A percentile compares a stretch with the other conserved stretches of the same genome.
Conservation (phyloP, 1,140 invertebrate species). For the Pantala flavescens region DNA sequence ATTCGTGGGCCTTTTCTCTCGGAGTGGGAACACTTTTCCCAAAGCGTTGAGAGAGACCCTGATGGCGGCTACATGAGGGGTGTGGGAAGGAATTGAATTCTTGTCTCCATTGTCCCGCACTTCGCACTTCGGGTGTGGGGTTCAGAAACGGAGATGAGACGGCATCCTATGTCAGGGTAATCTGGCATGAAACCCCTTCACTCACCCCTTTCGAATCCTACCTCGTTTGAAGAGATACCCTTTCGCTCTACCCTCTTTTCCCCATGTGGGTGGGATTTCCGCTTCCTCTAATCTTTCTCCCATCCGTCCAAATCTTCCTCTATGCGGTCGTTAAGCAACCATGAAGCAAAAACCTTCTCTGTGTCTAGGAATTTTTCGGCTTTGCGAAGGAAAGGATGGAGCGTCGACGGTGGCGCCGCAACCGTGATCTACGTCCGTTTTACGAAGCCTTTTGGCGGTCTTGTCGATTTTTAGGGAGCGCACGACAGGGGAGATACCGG, state of each 20-base stretch:
- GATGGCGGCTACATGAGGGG: not conserved
- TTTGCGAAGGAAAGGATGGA: no score
- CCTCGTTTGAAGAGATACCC: not conserved
- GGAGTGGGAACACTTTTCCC: not conserved
- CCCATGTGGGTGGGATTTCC: no score
- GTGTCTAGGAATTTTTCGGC: no score
- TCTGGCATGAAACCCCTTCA: constrained; percentile 3
- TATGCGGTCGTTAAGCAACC: not conserved
- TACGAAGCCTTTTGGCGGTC: no score
- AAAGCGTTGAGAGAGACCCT: not conserved
- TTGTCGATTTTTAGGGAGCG: no score
- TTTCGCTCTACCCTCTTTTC: not conserved
- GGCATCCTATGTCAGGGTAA: not conserved
- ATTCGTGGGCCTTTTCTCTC: not conserved
- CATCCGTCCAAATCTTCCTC: not conserved
- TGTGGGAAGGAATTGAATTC: constrained; percentile 5
- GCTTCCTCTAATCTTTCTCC: not conserved
- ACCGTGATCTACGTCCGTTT: no score
- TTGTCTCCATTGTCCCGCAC: not conserved
- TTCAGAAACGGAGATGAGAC: constrained; percentile 1
- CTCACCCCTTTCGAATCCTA: not conserved
- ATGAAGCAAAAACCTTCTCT: no score
- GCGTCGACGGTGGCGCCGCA: no score
- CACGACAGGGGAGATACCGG: no score
- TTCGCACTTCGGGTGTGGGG: not conserved